Base-by-base conservation (phyloP, 1,140 invertebrate species). In the Drosophila nigromelanica region DNA sequence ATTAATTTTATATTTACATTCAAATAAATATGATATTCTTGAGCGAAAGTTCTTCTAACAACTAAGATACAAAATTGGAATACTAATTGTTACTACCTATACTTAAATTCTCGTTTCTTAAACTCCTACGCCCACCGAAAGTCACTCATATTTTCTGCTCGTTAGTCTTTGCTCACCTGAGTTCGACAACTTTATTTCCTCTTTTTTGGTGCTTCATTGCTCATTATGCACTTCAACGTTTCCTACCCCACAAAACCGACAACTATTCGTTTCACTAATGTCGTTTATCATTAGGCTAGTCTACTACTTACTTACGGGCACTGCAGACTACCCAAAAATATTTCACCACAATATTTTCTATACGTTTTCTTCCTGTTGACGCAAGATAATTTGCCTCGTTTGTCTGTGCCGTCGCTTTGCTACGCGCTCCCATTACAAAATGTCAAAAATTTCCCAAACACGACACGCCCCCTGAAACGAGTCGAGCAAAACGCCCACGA, bases 271-370 rank as follows among this genome's bases (percentile, higher is more conserved):
- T 35, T 60, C 30, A 67, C 82, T 89, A 89, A 89, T 89, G 83
- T 89, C 83, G 70, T 89, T 89, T 73, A 89, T 89, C 83, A 89
- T 89, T 89, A 89, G 83, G 68, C 64, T 67, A 70, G 75, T 70
- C 73, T 60, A 59, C 67, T 54, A 67, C 66, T 74, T 69, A 60
- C 42, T 48, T 40, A 55, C n/a, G 43, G 6, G 5, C 40, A 21
- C 21, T 11, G 12, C 21, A 14, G 42, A 39, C 45, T 58, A 18
- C 35, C 70, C 60, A 21, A 43, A 43, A 68, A 73, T 76, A 63
- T 70, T 70, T 48, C 55, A 59, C 69, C 52, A 63, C 48, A 85
- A 64, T 63, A 43, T 78, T 76, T 66, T 59, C 71, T 54, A 51
- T 50, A 76, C 60, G 71, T 72, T 87, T 82, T 83, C 79, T 70